Conservation (phyloP, 2,888 invertebrate genomes). For the Arrhopalites spinosus region DNA sequence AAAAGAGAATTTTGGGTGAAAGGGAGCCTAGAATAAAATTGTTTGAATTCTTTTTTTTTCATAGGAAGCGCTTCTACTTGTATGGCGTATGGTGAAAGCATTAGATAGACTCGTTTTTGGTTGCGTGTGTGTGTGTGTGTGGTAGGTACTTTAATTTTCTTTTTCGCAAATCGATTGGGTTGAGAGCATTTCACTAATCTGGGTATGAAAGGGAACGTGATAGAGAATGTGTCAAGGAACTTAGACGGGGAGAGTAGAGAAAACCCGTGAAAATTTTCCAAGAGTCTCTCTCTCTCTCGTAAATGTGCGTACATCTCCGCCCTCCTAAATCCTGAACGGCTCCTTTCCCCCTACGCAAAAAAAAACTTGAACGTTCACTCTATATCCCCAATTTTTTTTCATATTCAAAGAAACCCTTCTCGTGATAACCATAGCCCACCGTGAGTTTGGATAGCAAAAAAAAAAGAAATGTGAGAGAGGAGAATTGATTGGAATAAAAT, state of each 20-base stretch:
- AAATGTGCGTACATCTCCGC: too few relatives aligned
- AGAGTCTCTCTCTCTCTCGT: not conserved
- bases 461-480: slow-evolving; percentile 3
- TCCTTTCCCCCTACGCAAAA: too few relatives aligned
- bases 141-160: slow-evolving; percentile 43
- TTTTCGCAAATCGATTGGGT: slow-evolving; percentile 42
- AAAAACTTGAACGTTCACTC: too few relatives aligned
- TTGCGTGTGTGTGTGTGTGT: slow-evolving; percentile 16
- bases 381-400: too few relatives aligned
- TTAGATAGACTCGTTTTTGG: not conserved
- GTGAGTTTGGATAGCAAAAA: too few relatives aligned
- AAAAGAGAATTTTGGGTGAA: too few relatives aligned
- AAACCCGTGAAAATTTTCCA: not conserved
- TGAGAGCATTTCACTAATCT: slow-evolving; percentile 38
- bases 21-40: too few relatives aligned
- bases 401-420: too few relatives aligned
- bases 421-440: too few relatives aligned
- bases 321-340: too few relatives aligned
- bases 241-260: slow-evolving; percentile 25
- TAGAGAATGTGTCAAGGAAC: slow-evolving; percentile 42
- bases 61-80: too few relatives aligned
- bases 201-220: slow-evolving; percentile 46
- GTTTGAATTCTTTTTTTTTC: too few relatives aligned
- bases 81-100: not conserved
- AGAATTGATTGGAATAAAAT: not conserved